phyloP scores from a whole-genome alignment of 1,140 invertebrate species.

The Brachionus rubens region DNA sequence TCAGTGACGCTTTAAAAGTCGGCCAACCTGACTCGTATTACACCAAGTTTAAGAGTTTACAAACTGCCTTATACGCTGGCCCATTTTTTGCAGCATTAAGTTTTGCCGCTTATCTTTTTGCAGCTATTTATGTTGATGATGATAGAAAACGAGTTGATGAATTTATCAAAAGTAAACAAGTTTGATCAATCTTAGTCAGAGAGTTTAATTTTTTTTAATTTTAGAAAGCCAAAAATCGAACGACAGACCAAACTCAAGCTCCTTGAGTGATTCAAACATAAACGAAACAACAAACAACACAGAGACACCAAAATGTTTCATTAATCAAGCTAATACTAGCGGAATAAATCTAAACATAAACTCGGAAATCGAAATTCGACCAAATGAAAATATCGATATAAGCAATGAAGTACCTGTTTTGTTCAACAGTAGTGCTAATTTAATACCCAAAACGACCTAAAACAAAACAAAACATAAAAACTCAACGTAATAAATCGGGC shows the following conservation, averaged over 20 bases:
- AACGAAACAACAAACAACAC: background rate
- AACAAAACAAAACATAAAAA: too few species aligned
- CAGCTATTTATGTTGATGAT: constrained; percentile 28
- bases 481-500: too few species aligned
- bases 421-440: constrained; percentile 25
- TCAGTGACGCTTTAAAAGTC: constrained; percentile 20
- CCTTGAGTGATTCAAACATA: background rate
- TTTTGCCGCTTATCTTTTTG: constrained; percentile 14
- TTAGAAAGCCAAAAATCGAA: constrained; percentile 35
- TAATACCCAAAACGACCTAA: background rate
- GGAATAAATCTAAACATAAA: background rate
- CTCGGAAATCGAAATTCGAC: too few species aligned
- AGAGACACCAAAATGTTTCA: background rate
- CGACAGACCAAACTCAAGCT: background rate
- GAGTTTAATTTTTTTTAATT: background rate
- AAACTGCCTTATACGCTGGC: constrained; percentile 5
- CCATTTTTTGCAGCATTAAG: constrained; percentile 38
- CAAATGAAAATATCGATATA: background rate
- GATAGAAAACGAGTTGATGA: constrained; percentile 41
- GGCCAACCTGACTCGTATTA: constrained; percentile 27
- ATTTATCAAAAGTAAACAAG: constrained; percentile 33
- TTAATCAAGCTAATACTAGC: background rate
- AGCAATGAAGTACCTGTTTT: constrained; percentile 11
- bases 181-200: background rate
- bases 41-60: background rate